Conservation (phyloP, 2,888 invertebrate species). For the Limnephilus lunatus region DNA sequence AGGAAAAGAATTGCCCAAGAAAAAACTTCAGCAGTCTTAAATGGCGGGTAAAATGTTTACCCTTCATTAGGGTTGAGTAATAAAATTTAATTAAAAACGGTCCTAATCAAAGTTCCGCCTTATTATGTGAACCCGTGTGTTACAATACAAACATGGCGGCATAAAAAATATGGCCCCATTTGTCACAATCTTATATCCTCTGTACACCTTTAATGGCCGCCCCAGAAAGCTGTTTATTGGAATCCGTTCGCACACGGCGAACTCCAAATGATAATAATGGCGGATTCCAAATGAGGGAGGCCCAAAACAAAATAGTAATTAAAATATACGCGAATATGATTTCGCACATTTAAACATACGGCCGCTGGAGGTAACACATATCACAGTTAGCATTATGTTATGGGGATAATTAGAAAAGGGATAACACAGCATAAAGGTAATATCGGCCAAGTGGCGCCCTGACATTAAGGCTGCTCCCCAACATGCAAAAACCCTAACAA, state of each 20-base stretch:
- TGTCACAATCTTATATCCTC: slow-evolving; percentile 65
- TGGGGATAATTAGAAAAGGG: slow-evolving; percentile 66
- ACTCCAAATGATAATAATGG: slow-evolving; percentile 57
- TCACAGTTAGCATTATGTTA: slow-evolving; percentile 66
- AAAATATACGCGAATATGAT: slow-evolving; percentile 66
- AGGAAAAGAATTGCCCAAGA: neutral
- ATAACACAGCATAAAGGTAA: slow-evolving; percentile 66
- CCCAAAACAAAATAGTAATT: slow-evolving; percentile 66
- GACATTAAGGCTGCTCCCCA: slow-evolving; percentile 59
- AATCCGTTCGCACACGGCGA: slow-evolving; percentile 65
- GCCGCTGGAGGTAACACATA: slow-evolving; percentile 66
- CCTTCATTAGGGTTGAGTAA: slow-evolving; percentile 39
- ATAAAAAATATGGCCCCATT: slow-evolving; percentile 64
- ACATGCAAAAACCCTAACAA: neutral
- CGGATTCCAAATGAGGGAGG: slow-evolving; percentile 57
- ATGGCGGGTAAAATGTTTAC: slow-evolving; percentile 24
- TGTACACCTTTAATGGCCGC: slow-evolving; percentile 59
- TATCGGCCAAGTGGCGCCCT: slow-evolving; percentile 66
- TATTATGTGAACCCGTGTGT: slow-evolving; percentile 49
- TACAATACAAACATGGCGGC: slow-evolving; percentile 50
- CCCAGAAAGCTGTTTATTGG: slow-evolving; percentile 65
- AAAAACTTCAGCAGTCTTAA: slow-evolving; percentile 6
- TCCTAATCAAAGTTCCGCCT: slow-evolving; percentile 49
- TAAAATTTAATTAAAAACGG: slow-evolving; percentile 55
- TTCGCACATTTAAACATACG: slow-evolving; percentile 66